Conservation (phyloP, 2,797 vertebrate genomes). For the Prionace glauca region DNA sequence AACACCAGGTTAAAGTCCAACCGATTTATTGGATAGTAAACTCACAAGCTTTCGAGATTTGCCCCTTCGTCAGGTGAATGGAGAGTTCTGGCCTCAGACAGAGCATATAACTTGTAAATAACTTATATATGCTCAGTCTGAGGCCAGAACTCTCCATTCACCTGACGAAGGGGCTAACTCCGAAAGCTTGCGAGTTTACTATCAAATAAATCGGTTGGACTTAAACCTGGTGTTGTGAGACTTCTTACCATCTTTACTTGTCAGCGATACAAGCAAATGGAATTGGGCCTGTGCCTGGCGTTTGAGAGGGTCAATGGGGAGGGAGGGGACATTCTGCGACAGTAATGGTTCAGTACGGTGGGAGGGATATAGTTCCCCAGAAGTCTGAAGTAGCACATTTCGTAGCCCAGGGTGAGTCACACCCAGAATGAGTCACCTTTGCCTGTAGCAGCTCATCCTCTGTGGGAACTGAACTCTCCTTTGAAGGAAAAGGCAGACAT, state of each 20-base stretch:
- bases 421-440: not conserved
- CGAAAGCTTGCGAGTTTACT: too few relatives aligned
- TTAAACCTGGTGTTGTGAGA: too few relatives aligned
- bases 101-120: too few relatives aligned
- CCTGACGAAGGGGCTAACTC: too few relatives aligned
- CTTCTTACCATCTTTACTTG: not conserved
- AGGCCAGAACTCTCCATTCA: too few relatives aligned
- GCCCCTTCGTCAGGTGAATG: too few relatives aligned
- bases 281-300: not conserved
- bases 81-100: too few relatives aligned
- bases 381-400: not conserved
- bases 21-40: too few relatives aligned
- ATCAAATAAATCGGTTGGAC: too few relatives aligned
- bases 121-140: too few relatives aligned
- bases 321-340: not conserved
- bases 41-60: too few relatives aligned
- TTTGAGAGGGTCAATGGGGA: not conserved
- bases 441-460: not conserved
- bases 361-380: not conserved
- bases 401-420: not conserved
- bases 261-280: not conserved
- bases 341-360: not conserved
- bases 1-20: too few relatives aligned
- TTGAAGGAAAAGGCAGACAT: not conserved
- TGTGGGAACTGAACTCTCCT: not conserved